A percentile compares a stretch with the other conserved stretches of the same genome.
phyloP scores from a whole-genome alignment of 2,797 vertebrate species.

The Phataginus tetradactyla region DNA sequence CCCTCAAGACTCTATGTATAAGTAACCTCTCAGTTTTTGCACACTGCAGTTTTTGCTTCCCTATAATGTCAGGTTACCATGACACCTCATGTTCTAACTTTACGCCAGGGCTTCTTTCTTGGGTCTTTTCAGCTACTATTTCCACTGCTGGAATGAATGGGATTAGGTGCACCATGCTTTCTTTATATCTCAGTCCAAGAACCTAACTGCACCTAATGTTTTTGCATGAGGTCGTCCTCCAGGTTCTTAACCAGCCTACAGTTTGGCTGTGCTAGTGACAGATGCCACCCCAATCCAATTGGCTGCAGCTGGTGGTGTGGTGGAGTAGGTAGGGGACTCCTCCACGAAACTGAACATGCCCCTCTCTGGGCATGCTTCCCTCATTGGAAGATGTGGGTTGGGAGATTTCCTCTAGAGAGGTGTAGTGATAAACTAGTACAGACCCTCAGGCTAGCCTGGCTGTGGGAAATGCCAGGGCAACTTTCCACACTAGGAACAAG shows the following conservation, averaged over 20 bases:
- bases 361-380: neutral
- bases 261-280: neutral
- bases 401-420: neutral
- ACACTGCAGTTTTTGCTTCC: neutral
- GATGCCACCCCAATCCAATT: neutral
- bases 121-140: neutral
- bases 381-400: neutral
- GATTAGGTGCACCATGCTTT: neutral
- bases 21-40: neutral
- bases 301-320: neutral
- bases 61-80: neutral
- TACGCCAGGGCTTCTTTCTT: neutral
- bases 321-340: neutral
- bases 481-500: neutral
- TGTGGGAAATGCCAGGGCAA: neutral
- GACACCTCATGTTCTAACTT: neutral
- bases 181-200: neutral
- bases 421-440: neutral
- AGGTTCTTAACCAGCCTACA: neutral
- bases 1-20: neutral
- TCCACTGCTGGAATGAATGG: neutral
- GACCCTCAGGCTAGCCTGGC: neutral
- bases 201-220: neutral
- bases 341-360: neutral
- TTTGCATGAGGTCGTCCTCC: neutral